phyloP scores from a whole-genome alignment of 2,888 invertebrate genomes.

The Ashinkailepas kermadecensis region DNA sequence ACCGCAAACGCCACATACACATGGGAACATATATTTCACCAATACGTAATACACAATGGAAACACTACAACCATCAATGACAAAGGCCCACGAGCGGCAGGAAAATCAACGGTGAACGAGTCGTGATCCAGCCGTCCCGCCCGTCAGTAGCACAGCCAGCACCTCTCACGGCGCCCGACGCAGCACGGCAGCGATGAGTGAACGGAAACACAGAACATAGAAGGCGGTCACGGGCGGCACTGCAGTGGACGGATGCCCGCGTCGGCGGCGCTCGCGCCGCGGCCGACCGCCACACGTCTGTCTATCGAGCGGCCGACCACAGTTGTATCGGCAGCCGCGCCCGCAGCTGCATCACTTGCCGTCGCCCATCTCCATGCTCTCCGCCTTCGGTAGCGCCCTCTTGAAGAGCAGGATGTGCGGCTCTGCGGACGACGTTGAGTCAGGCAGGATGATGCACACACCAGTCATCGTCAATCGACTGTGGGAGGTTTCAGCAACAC shows the following conservation, averaged over 20 bases:
- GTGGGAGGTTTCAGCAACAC: background rate
- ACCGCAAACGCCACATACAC: background rate
- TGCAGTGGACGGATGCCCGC: background rate
- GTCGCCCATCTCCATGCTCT: conserved; percentile 4
- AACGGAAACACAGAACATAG: background rate
- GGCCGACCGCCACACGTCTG: background rate
- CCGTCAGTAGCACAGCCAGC: background rate
- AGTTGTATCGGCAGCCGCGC: background rate
- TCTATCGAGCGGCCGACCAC: background rate
- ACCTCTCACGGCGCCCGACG: background rate
- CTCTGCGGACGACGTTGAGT: conserved; percentile 50
- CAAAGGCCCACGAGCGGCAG: background rate
- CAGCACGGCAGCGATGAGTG: background rate
- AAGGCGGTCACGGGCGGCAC: background rate
- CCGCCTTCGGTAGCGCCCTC: background rate
- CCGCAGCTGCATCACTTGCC: background rate
- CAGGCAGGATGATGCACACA: background rate
- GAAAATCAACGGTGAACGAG: too few species aligned
- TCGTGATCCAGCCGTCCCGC: background rate
- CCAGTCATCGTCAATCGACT: background rate
- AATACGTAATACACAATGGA: background rate
- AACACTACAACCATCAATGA: background rate
- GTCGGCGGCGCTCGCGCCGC: background rate
- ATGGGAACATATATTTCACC: background rate
- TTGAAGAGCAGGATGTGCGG: conserved; percentile 80